Evolutionary conservation across 2,888 invertebrate genomes (phyloP).

Genomic region (Ophioninae sp.): DNA sequence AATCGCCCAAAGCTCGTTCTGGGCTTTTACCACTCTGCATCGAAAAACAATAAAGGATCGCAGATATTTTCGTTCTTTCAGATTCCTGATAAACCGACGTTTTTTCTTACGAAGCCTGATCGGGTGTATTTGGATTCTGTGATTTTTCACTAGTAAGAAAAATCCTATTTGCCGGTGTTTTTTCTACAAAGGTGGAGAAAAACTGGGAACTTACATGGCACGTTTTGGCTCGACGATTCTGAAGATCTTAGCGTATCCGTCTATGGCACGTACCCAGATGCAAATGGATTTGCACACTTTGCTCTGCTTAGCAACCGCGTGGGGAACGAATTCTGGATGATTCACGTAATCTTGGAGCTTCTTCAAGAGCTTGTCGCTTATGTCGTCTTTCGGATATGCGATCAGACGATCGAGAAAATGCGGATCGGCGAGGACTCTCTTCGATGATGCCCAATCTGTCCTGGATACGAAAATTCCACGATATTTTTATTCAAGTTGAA

Average conservation of each 20-base stretch:
- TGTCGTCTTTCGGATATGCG: slow-evolving; percentile 94
- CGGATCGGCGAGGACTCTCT: slow-evolving; percentile 89
- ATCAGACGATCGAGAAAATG: slow-evolving; percentile 91
- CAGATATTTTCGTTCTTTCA: too few relatives aligned
- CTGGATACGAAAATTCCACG: slow-evolving; percentile 79
- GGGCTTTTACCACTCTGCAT: slow-evolving; percentile 82
- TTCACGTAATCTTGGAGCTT: slow-evolving; percentile 92
- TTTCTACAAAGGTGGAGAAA: background rate
- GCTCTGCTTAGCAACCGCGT: slow-evolving; percentile 91
- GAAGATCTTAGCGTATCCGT: slow-evolving; percentile 93
- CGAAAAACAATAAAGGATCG: background rate
- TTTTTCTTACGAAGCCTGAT: too few relatives aligned
- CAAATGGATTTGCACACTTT: slow-evolving; percentile 95
- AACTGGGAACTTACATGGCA: slow-evolving; percentile 83
- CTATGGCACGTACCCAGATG: slow-evolving; percentile 95
- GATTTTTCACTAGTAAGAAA: too few relatives aligned
- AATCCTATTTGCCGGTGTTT: too few relatives aligned
- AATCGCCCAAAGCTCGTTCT: slow-evolving; percentile 88
- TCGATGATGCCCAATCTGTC: slow-evolving; percentile 93
- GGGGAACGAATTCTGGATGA: slow-evolving; percentile 93
- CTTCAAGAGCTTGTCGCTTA: slow-evolving; percentile 88
- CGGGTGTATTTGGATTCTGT: too few relatives aligned
- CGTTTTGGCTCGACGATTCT: slow-evolving; percentile 94
- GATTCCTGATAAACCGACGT: too few relatives aligned
- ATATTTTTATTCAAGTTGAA: background rate